phyloP scores from a whole-genome alignment of 2,113 vertebrate species.

The Rhagologus leucostigma region DNA sequence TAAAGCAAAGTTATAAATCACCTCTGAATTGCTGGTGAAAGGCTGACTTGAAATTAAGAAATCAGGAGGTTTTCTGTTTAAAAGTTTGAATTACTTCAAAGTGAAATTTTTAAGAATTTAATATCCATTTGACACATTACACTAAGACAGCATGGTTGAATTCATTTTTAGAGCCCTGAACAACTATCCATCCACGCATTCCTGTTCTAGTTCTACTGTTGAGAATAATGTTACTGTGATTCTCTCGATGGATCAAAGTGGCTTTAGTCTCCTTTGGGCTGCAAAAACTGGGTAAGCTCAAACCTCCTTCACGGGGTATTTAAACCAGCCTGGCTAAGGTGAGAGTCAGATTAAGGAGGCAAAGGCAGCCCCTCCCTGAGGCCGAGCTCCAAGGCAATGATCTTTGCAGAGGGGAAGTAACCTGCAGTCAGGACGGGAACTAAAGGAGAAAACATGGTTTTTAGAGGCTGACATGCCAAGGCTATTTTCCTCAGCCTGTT shows the following conservation, averaged over 20 bases:
- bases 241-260: neutral
- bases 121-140: neutral
- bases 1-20: neutral
- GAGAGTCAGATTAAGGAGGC: neutral
- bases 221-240: neutral
- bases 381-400: neutral
- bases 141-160: neutral
- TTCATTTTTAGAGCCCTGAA: neutral
- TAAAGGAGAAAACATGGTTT: neutral
- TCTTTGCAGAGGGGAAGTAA: neutral
- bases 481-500: neutral
- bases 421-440: neutral
- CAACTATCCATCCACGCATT: neutral
- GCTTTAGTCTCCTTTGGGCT: neutral
- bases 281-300: neutral
- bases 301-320: neutral
- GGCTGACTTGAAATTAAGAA: neutral
- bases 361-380: neutral
- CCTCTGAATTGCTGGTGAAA: neutral
- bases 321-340: neutral
- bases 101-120: neutral
- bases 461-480: accelerated
- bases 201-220: neutral
- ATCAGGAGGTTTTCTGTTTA: neutral
- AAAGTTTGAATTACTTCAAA: neutral